Evolutionary conservation across 1,140 invertebrate species (phyloP).

Genomic region (Hypothenemus hampei): DNA sequence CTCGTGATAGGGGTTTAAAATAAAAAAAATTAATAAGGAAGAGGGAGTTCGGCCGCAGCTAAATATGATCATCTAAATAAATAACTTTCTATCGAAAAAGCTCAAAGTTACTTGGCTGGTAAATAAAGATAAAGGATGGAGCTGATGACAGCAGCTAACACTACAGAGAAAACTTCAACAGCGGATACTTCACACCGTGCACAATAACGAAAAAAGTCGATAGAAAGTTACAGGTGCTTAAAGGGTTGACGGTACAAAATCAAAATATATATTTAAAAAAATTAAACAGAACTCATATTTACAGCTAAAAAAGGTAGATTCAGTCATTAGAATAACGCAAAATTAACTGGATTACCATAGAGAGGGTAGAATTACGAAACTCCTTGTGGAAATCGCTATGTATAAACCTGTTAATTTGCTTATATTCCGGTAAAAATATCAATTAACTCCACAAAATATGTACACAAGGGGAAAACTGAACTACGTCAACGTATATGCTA

Average conservation of each 20-base stretch:
- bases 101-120: slow-evolving; percentile 26
- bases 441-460: too few relatives aligned
- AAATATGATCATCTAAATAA: slow-evolving; percentile 38
- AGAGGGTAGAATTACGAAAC: too few relatives aligned
- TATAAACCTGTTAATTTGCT: too few relatives aligned
- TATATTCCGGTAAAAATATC: too few relatives aligned
- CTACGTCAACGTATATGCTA: slow-evolving; percentile 34
- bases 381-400: too few relatives aligned
- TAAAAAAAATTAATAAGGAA: too few relatives aligned
- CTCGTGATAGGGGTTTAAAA: too few relatives aligned
- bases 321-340: too few relatives aligned
- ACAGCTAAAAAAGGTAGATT: slow-evolving; percentile 31
- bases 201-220: slow-evolving; percentile 36
- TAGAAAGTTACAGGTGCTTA: slow-evolving; percentile 44
- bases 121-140: slow-evolving; percentile 5
- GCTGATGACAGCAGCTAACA: slow-evolving; percentile 22
- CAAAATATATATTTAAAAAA: too few relatives aligned
- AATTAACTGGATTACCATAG: too few relatives aligned
- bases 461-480: slow-evolving; percentile 32
- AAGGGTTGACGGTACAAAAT: slow-evolving; percentile 28
- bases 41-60: slow-evolving; percentile 19
- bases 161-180: slow-evolving; percentile 26
- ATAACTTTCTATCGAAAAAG: slow-evolving; percentile 43
- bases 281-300: too few relatives aligned
- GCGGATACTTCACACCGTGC: slow-evolving; percentile 38